Evolutionary conservation across 2,888 invertebrate species (phyloP).

Genomic region (Spodoptera littoralis): DNA sequence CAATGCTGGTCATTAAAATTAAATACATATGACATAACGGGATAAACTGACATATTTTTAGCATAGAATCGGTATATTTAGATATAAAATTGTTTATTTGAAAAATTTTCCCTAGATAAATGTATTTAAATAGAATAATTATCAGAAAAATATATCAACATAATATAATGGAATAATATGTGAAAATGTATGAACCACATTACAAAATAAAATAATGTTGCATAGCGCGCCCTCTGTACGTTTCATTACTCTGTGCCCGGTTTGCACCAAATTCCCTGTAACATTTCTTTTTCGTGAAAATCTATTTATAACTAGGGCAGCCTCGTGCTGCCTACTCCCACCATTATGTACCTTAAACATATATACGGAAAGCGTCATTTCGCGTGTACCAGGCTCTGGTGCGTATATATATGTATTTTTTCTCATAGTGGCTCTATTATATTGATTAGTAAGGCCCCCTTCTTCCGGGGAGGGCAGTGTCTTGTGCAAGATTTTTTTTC

Average conservation of each 20-base stretch:
- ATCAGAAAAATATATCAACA: neutral
- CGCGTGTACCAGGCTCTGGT: constrained; percentile 51
- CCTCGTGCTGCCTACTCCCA: constrained; percentile 66
- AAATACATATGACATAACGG: constrained; percentile 28
- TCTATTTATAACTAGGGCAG: constrained; percentile 89
- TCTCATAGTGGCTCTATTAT: constrained; percentile 88
- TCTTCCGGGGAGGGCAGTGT: constrained; percentile 78
- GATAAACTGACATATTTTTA: constrained; percentile 9
- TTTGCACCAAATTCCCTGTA: constrained; percentile 88
- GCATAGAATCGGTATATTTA: neutral
- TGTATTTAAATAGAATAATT: no score
- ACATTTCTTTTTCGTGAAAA: constrained; percentile 89
- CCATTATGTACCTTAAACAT: constrained; percentile 62
- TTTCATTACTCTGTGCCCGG: constrained; percentile 74
- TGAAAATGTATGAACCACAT: constrained; percentile 2
- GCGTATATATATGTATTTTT: constrained; percentile 82
- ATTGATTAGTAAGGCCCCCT: constrained; percentile 87
- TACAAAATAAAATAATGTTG: constrained; percentile 31
- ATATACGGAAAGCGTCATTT: constrained; percentile 60
- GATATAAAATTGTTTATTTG: no score
- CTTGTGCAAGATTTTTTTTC: constrained; percentile 80
- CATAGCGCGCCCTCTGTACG: constrained; percentile 59
- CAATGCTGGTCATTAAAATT: constrained; percentile 18
- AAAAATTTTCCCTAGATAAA: constrained; percentile 21
- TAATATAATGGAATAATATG: neutral